These are phyloP conservation scores for Meloidogyne floridensis DNA, from an alignment of 1,140 invertebrate species.

Conservation along the genomic window DNA sequence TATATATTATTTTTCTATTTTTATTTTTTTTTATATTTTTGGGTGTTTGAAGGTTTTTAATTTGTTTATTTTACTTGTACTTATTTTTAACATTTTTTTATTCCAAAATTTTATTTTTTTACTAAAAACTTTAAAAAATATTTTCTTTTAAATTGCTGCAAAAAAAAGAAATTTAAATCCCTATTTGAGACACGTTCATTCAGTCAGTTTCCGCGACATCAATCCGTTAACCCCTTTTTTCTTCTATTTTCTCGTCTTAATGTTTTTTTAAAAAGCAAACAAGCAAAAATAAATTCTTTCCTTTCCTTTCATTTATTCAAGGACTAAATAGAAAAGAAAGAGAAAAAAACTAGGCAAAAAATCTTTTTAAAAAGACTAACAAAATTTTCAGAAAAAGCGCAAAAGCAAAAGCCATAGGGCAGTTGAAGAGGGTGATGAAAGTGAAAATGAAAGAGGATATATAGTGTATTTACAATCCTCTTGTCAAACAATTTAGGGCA, in stretches of 20 bases:
- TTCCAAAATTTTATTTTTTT: too few species aligned
- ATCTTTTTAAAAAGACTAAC: background rate
- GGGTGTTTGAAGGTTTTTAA: too few species aligned
- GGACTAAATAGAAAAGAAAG: background rate
- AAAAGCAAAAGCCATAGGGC: background rate
- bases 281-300: background rate
- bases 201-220: background rate
- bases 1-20: too few species aligned
- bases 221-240: background rate
- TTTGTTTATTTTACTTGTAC: too few species aligned
- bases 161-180: constrained; percentile 10
- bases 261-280: constrained; percentile 1
- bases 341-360: background rate
- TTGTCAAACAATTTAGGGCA: too few species aligned
- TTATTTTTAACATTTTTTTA: too few species aligned
- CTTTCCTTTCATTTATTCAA: background rate
- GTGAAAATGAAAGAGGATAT: too few species aligned
- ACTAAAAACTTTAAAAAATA: too few species aligned
- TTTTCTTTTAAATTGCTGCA: background rate
- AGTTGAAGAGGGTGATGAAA: background rate
- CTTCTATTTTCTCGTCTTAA: background rate
- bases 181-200: background rate
- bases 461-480: too few species aligned
- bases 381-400: background rate
- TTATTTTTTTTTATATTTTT: too few species aligned